Evolutionary conservation across 1,140 invertebrate species (phyloP).

Genomic region (Drosophila sucinea): DNA sequence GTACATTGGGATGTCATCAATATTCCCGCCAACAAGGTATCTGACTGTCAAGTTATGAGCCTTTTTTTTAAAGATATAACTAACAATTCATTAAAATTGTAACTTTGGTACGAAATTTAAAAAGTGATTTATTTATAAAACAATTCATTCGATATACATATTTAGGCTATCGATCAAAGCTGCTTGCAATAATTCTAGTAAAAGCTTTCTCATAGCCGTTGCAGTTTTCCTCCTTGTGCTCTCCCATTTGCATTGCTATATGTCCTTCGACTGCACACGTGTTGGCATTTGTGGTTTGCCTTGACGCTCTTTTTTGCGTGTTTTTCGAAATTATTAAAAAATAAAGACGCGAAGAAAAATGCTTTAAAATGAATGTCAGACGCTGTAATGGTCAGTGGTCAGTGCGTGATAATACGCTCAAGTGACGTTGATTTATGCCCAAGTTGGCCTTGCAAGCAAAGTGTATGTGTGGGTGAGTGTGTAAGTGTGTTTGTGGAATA

Average conservation of each 20-base stretch:
- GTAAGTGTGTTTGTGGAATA: neutral
- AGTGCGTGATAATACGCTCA: conserved; percentile 51
- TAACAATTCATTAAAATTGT: no score
- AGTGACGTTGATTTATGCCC: conserved; percentile 42
- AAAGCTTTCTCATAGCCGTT: conserved; percentile 15
- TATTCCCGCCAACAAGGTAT: conserved; percentile 91
- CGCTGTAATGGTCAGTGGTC: conserved; percentile 42
- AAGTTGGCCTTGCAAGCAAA: conserved; percentile 43
- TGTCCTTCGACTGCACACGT: conserved; percentile 37
- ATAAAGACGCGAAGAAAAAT: conserved; percentile 37
- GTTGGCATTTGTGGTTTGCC: conserved; percentile 42
- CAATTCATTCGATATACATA: neutral
- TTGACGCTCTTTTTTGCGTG: conserved; percentile 29
- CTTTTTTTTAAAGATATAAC: no score
- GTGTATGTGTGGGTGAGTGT: no score
- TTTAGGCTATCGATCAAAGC: conserved; percentile 2
- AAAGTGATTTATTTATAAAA: neutral
- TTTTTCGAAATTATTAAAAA: conserved; percentile 49
- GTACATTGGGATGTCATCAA: conserved; percentile 95
- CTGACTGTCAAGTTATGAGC: conserved; percentile 88
- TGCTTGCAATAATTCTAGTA: no score
- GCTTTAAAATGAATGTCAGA: conserved; percentile 8
- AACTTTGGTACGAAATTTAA: neutral
- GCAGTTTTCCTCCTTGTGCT: conserved; percentile 10
- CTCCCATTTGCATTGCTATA: conserved; percentile 15